Percentiles rank a stretch among this genome's conserved stretches.
phyloP scores from a whole-genome alignment of 2,113 vertebrate species.

The Vanacampus margaritifer region DNA sequence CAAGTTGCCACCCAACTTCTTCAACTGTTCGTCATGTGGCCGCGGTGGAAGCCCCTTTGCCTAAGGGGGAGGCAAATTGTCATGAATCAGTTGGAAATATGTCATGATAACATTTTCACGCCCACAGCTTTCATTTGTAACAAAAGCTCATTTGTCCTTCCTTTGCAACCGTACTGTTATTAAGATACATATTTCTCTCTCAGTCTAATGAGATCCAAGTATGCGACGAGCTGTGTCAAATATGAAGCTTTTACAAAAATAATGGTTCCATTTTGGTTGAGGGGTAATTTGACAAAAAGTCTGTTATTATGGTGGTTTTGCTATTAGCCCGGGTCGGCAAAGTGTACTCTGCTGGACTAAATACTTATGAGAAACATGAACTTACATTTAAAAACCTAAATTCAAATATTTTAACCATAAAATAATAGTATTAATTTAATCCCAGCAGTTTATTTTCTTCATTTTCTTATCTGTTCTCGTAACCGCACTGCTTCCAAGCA shows the following conservation, averaged over 20 bases:
- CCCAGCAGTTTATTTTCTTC: not conserved
- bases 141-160: not conserved
- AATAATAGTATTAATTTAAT: not conserved
- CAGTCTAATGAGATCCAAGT: not conserved
- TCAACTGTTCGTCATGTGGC: slow-evolving; percentile 50
- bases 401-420: not conserved
- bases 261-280: not conserved
- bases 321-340: too few species aligned
- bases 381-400: not conserved
- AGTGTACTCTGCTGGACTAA: not conserved
- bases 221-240: not conserved
- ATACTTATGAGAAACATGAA: not conserved
- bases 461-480: too few species aligned
- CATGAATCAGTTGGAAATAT: slow-evolving; percentile 4
- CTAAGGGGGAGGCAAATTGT: slow-evolving; percentile 10
- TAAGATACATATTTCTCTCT: not conserved
- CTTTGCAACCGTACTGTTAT: slow-evolving; percentile 1
- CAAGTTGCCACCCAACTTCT: slow-evolving; percentile 63
- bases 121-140: not conserved
- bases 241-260: not conserved
- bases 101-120: slow-evolving; percentile 4
- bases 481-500: too few species aligned
- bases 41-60: slow-evolving; percentile 49
- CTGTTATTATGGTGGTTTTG: too few species aligned
- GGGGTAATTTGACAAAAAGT: not conserved